phyloP scores from a whole-genome alignment of 2,113 vertebrate species.

The Albula glossodonta region DNA sequence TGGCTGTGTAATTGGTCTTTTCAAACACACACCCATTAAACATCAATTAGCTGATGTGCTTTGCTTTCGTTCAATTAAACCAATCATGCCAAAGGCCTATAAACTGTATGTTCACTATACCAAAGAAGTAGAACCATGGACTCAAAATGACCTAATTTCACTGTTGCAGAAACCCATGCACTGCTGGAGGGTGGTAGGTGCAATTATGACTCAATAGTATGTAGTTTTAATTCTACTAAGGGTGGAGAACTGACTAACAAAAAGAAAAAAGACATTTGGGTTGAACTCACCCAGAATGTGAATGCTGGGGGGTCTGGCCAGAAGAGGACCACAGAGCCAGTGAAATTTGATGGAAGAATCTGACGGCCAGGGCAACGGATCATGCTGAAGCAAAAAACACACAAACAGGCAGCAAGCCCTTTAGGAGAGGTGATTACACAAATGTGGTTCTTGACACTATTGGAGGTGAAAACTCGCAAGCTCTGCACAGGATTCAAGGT shows the following conservation, averaged over 20 bases:
- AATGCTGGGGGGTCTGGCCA: slow-evolving; percentile 20
- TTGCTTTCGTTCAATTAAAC: neutral
- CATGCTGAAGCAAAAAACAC: slow-evolving; percentile 30
- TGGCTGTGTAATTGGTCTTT: slow-evolving; percentile 21
- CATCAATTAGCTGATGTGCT: neutral
- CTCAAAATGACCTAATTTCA: slow-evolving; percentile 41
- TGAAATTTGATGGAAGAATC: slow-evolving; percentile 17
- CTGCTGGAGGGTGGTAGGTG: slow-evolving; percentile 32
- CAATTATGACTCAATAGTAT: slow-evolving; percentile 40
- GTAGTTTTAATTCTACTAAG: slow-evolving; percentile 29
- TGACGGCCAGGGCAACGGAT: slow-evolving; percentile 30
- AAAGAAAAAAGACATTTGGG: slow-evolving; percentile 11
- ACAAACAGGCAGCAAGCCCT: slow-evolving; percentile 33
- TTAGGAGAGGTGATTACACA: slow-evolving; percentile 21
- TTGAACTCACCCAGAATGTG: slow-evolving; percentile 23
- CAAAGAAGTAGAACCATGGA: slow-evolving; percentile 32
- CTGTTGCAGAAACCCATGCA: slow-evolving; percentile 36
- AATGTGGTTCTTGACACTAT: slow-evolving; percentile 24
- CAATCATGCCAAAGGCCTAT: slow-evolving; percentile 5
- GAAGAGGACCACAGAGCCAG: slow-evolving; percentile 9
- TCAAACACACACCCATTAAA: slow-evolving; percentile 8
- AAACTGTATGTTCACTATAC: slow-evolving; percentile 9
- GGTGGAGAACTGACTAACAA: slow-evolving; percentile 13
- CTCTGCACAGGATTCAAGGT: slow-evolving; percentile 10
- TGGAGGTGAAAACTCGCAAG: slow-evolving; percentile 31